Conservation (phyloP, 2,888 invertebrate species). For the Phaonia tiefii region DNA sequence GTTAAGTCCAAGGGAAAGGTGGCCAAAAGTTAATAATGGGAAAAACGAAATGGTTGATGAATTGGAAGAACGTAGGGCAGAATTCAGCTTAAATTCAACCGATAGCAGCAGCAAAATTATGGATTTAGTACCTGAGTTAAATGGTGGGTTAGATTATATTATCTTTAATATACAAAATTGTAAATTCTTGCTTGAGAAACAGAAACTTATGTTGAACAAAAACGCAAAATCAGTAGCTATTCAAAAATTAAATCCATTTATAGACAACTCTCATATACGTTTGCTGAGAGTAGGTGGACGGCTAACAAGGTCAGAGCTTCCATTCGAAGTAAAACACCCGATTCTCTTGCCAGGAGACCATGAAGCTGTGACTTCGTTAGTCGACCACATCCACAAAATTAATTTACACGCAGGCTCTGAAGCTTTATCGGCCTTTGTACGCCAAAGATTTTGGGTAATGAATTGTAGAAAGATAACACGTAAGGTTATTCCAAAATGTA, state of each 20-base stretch:
- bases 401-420: slow-evolving; percentile 13
- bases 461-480: background rate
- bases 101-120: background rate
- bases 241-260: slow-evolving; percentile 33
- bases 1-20: background rate
- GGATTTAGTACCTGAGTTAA: background rate
- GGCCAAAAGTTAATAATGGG: background rate
- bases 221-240: background rate
- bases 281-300: slow-evolving; percentile 44
- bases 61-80: background rate
- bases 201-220: too few species aligned
- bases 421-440: slow-evolving; percentile 14
- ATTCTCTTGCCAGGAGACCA: slow-evolving; percentile 29
- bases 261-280: slow-evolving; percentile 25
- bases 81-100: background rate
- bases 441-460: slow-evolving; percentile 32
- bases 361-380: too few species aligned
- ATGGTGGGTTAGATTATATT: background rate
- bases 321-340: slow-evolving; percentile 46
- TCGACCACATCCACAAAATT: slow-evolving; percentile 1
- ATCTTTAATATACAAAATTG: slow-evolving; percentile 11
- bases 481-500: slow-evolving; percentile 18
- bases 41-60: background rate
- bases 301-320: slow-evolving; percentile 41
- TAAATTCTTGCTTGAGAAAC: too few species aligned